phyloP scores from a whole-genome alignment of 2,888 invertebrate species.

The Pediacus dermestoides region DNA sequence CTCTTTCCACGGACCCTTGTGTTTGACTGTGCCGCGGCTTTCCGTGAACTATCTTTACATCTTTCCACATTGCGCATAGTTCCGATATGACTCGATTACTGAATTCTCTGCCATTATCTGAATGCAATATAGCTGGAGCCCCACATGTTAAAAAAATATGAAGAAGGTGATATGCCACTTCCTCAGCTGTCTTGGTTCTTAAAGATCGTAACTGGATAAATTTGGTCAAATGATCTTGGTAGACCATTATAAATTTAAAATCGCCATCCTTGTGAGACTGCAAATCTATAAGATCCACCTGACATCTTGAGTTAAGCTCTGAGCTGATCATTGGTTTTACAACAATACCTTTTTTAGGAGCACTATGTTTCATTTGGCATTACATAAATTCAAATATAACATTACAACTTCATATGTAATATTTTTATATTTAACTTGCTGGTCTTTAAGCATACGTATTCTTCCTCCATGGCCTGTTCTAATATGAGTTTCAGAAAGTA shows the following conservation, averaged over 20 bases:
- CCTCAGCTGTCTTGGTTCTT: constrained; percentile 29
- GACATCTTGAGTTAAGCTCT: constrained; percentile 35
- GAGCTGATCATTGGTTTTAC: constrained; percentile 19
- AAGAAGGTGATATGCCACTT: constrained; percentile 27
- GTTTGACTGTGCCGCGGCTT: constrained; percentile 25
- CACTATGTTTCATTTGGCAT: constrained; percentile 29
- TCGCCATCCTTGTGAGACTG: constrained; percentile 26
- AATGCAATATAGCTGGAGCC: constrained; percentile 32
- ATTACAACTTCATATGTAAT: constrained; percentile 16
- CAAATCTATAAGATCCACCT: constrained; percentile 42
- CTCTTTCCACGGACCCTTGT: constrained; percentile 41
- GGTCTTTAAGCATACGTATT: constrained; percentile 28
- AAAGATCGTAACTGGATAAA: constrained; percentile 29
- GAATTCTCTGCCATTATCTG: constrained; percentile 33
- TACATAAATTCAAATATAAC: constrained; percentile 18
- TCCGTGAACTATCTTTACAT: constrained; percentile 24
- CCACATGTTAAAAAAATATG: constrained; percentile 33
- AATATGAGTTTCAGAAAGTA: constrained; percentile 24
- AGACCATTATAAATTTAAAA: constrained; percentile 26
- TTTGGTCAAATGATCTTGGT: constrained; percentile 30
- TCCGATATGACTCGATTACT: constrained; percentile 23
- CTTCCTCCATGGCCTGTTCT: constrained; percentile 36
- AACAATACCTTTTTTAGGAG: constrained; percentile 12
- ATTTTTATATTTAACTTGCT: constrained; percentile 18
- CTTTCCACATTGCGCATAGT: constrained; percentile 28